Evolutionary conservation across 2,113 vertebrate species (phyloP).

Genomic region (Odocoileus hemionus): DNA sequence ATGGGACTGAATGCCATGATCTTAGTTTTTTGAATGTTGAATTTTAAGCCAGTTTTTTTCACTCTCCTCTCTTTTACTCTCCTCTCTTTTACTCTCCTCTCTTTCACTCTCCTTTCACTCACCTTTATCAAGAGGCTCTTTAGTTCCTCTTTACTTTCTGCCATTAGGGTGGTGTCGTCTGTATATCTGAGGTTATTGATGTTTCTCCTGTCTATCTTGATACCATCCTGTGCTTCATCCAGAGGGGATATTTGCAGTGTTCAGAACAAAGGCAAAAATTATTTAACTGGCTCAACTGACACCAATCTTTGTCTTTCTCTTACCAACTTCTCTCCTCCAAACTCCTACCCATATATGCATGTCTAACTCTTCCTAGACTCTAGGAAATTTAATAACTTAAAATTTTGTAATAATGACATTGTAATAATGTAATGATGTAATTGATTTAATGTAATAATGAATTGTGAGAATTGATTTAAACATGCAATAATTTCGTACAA

Average conservation of each 20-base stretch:
- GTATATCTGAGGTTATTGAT: background rate
- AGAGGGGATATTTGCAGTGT: background rate
- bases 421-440: background rate
- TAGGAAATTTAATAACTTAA: background rate
- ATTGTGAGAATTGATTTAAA: background rate
- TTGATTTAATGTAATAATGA: background rate
- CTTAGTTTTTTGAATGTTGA: background rate
- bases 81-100: background rate
- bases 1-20: background rate
- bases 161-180: background rate
- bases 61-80: background rate
- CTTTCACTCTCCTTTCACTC: background rate
- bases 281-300: background rate
- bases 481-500: background rate
- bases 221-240: background rate
- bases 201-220: background rate
- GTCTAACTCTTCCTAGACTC: background rate
- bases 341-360: background rate
- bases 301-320: background rate
- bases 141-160: background rate
- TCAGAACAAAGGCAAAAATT: background rate
- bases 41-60: background rate
- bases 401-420: background rate
- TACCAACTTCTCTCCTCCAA: background rate
- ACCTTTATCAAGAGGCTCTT: background rate